A percentile compares a stretch with the other conserved stretches of the same genome.
Conservation (phyloP, 2,888 invertebrate species). For the Cheilosia grossa region DNA sequence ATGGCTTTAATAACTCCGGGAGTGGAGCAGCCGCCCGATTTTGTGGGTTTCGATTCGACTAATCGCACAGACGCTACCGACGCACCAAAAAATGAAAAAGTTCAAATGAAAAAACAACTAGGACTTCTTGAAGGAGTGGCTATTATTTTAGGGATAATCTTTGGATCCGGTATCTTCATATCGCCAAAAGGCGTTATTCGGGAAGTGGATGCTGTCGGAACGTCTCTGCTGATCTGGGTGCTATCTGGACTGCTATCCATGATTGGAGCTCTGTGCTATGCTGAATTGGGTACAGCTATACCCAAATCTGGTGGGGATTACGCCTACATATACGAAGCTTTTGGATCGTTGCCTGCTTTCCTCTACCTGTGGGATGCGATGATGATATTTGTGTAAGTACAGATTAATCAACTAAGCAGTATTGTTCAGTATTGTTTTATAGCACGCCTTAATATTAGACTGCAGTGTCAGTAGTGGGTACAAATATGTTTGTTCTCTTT, state of each 20-base stretch:
- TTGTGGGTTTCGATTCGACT: slow-evolving; percentile 42
- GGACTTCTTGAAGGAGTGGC: slow-evolving; percentile 96
- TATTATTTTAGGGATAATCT: slow-evolving; percentile 96
- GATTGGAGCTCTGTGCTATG: slow-evolving; percentile 97
- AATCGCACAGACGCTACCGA: not conserved
- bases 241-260: slow-evolving; percentile 94
- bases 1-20: slow-evolving; percentile 82
- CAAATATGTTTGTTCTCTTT: no score
- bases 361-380: slow-evolving; percentile 98
- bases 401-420: not conserved
- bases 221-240: slow-evolving; percentile 94
- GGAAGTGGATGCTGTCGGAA: slow-evolving; percentile 95
- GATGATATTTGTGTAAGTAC: slow-evolving; percentile 95
- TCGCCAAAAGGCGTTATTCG: slow-evolving; percentile 96
- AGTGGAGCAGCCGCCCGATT: slow-evolving; percentile 77
- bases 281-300: slow-evolving; percentile 92
- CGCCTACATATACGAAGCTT: slow-evolving; percentile 97
- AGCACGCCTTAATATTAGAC: no score
- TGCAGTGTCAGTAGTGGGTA: no score
- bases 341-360: slow-evolving; percentile 95
- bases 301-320: slow-evolving; percentile 98
- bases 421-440: no score
- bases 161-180: slow-evolving; percentile 98
- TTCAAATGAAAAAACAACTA: slow-evolving; percentile 93
- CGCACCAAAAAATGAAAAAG: slow-evolving; percentile 83